Percentiles rank a stretch among this genome's conserved stretches.
phyloP scores from a whole-genome alignment of 2,888 invertebrate species.

The Hesperia comma region DNA sequence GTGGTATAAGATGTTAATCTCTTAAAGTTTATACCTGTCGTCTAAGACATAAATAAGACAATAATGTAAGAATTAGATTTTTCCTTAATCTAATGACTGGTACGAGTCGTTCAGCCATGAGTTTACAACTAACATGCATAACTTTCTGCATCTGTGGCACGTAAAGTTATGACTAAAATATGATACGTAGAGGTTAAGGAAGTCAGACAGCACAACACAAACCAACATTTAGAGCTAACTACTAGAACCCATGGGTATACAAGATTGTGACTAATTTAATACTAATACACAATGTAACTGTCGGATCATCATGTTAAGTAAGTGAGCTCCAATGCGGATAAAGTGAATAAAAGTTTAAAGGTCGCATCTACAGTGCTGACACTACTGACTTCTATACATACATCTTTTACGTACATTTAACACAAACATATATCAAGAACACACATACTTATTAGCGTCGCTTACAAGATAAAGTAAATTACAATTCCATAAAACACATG shows the following conservation, averaged over 20 bases:
- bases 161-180: constrained; percentile 44
- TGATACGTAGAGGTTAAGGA: constrained; percentile 31
- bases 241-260: constrained; percentile 36
- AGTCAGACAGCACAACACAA: constrained; percentile 42
- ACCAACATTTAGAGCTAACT: constrained; percentile 43
- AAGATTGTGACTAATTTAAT: constrained; percentile 42
- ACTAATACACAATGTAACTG: constrained; percentile 19
- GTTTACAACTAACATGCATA: constrained; percentile 61
- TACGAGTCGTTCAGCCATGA: constrained; percentile 74
- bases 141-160: constrained; percentile 56
- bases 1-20: constrained; percentile 79
- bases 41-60: constrained; percentile 72
- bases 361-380: constrained; percentile 43
- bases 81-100: constrained; percentile 75
- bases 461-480: constrained; percentile 56
- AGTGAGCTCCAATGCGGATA: constrained; percentile 42
- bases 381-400: constrained; percentile 41
- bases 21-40: constrained; percentile 71
- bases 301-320: constrained; percentile 36
- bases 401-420: constrained; percentile 46
- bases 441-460: constrained; percentile 54
- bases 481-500: constrained; percentile 71
- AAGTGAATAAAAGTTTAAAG: constrained; percentile 46
- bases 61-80: constrained; percentile 70
- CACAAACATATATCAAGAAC: constrained; percentile 55